Conservation (phyloP, 2,888 invertebrate species). For the Cynaeus angustus region DNA sequence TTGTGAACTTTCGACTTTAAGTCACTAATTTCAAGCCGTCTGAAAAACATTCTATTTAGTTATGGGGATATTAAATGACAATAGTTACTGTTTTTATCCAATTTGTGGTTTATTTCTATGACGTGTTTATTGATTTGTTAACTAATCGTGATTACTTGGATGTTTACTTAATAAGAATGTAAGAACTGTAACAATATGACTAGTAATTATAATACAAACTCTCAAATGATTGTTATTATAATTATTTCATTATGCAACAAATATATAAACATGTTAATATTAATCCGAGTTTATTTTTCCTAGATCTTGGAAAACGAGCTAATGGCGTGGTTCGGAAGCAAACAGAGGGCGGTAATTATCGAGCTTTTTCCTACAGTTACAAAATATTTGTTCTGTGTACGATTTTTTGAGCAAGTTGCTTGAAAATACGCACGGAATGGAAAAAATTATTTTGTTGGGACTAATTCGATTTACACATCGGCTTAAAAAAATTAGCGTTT, state of each 20-base stretch:
- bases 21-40: not conserved
- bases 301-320: not conserved
- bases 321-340: too few species aligned
- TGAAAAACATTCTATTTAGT: not conserved
- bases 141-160: constrained; percentile 52
- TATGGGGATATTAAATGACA: not conserved
- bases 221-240: too few species aligned
- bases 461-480: too few species aligned
- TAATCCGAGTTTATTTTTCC: constrained; percentile 8
- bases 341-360: not conserved
- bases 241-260: constrained; percentile 22
- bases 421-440: too few species aligned
- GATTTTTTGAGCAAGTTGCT: too few species aligned
- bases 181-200: constrained; percentile 49
- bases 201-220: too few species aligned
- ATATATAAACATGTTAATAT: constrained; percentile 48
- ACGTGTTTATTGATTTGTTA: constrained; percentile 51
- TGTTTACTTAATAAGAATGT: constrained; percentile 55
- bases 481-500: too few species aligned
- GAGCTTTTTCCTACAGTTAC: too few species aligned
- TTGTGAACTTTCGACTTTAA: not conserved
- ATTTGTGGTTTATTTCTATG: constrained; percentile 20
- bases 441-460: too few species aligned
- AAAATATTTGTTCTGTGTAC: too few species aligned
- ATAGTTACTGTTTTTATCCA: too few species aligned